Percentiles rank a stretch among this genome's conserved stretches.
These are phyloP conservation scores for Tetranychus truncatus DNA, from an alignment of 2,888 invertebrate genomes.

Conservation along the genomic window DNA sequence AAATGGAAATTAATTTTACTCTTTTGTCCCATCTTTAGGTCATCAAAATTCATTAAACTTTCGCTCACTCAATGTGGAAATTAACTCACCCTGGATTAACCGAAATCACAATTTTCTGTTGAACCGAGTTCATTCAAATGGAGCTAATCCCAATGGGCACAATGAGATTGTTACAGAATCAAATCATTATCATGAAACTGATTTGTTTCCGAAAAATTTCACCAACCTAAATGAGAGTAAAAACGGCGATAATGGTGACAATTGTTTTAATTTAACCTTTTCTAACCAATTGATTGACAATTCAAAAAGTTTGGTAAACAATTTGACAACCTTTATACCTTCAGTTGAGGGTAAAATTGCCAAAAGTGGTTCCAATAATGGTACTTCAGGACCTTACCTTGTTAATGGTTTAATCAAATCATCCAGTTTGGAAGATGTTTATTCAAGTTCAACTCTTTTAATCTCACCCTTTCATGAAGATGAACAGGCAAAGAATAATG, in stretches of 20 bases:
- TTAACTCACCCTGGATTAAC: background rate
- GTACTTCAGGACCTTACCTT: background rate
- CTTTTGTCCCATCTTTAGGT: background rate
- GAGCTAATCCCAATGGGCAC: background rate
- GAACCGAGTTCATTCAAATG: background rate
- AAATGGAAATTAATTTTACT: background rate
- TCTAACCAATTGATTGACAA: background rate
- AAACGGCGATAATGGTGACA: background rate
- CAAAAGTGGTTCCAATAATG: background rate
- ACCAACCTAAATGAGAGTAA: background rate
- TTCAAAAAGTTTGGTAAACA: no score
- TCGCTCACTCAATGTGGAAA: conserved; percentile 13
- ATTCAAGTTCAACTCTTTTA: background rate
- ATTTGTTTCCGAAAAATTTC: conserved; percentile 5
- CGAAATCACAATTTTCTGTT: background rate
- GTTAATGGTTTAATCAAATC: conserved; percentile 1
- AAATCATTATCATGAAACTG: conserved; percentile 14
- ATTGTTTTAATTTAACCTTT: background rate
- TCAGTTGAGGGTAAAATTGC: background rate
- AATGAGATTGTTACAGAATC: conserved; percentile 1
- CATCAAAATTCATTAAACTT: conserved; percentile 12
- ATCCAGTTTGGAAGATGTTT: conserved; percentile 7
- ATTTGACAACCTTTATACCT: background rate
- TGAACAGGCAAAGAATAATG: background rate
- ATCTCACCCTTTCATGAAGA: background rate